These are phyloP conservation scores for Bubo blakistoni DNA, from an alignment of 2,113 vertebrate species.

Conservation along the genomic window DNA sequence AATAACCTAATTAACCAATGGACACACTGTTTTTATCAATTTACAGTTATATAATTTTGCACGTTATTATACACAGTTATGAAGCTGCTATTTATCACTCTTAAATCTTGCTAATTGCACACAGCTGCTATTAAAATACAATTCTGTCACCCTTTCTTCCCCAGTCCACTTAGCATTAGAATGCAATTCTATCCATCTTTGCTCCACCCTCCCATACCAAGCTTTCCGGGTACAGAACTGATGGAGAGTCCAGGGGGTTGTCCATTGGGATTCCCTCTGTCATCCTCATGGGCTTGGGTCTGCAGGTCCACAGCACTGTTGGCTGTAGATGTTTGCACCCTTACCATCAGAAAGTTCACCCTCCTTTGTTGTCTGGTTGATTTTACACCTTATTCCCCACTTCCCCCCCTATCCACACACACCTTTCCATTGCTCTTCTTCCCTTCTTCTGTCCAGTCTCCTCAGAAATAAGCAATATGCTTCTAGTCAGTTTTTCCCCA, in stretches of 20 bases:
- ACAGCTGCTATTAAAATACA: background rate
- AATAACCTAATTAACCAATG: background rate
- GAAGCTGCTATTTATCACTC: background rate
- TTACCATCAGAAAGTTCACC: background rate
- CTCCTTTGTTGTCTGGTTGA: background rate
- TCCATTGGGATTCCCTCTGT: background rate
- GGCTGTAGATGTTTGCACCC: background rate
- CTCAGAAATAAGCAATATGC: background rate
- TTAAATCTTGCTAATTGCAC: background rate
- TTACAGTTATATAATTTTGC: background rate
- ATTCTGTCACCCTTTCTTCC: background rate
- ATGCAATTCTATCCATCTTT: background rate
- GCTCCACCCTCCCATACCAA: background rate
- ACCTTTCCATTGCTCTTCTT: background rate
- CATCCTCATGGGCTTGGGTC: fast-evolving
- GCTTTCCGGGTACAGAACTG: background rate
- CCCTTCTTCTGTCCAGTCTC: fast-evolving
- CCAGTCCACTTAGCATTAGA: background rate
- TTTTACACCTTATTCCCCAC: background rate
- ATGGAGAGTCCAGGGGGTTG: background rate
- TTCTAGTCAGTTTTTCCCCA: background rate
- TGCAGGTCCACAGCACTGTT: background rate
- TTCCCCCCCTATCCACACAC: background rate
- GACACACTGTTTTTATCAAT: background rate
- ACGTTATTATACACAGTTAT: background rate